Conservation (phyloP, 2,888 invertebrate genomes). For the Iphiclides podalirius region DNA sequence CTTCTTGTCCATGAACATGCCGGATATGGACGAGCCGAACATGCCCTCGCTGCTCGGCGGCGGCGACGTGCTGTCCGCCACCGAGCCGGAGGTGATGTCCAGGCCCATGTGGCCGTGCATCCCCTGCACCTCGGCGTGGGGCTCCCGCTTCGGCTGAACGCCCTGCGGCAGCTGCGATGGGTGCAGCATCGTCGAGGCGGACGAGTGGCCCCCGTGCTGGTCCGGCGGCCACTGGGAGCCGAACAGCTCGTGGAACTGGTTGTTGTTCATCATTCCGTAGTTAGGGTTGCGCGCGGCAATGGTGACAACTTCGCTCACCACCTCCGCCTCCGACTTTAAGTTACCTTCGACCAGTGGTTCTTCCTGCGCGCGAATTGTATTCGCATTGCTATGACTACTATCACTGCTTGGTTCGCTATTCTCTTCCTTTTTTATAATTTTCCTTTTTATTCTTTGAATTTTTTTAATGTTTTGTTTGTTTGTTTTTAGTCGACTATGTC, state of each 20-base stretch:
- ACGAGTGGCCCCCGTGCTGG: constrained; percentile 70
- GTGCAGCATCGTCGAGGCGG: constrained; percentile 72
- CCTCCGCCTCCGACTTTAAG: constrained; percentile 38
- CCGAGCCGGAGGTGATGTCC: constrained; percentile 56
- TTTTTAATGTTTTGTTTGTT: constrained; percentile 25
- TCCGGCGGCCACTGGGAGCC: constrained; percentile 78
- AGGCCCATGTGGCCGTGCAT: constrained; percentile 68
- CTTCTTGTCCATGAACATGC: constrained; percentile 80
- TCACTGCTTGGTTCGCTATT: constrained; percentile 46
- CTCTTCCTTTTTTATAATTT: constrained; percentile 24
- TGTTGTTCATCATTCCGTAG: constrained; percentile 62
- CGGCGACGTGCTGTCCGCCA: constrained; percentile 82
- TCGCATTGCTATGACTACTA: constrained; percentile 67
- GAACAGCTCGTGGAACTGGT: constrained; percentile 72
- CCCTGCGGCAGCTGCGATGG: constrained; percentile 52
- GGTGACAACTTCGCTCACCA: background rate
- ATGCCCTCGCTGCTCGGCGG: constrained; percentile 71
- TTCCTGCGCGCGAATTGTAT: constrained; percentile 57
- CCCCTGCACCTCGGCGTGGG: constrained; percentile 53
- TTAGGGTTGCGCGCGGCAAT: constrained; percentile 26
- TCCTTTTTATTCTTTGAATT: constrained; percentile 36
- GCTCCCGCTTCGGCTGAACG: constrained; percentile 65
- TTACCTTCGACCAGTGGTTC: constrained; percentile 58
- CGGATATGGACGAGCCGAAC: constrained; percentile 66
- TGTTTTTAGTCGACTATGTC: constrained; percentile 59